These are phyloP conservation scores for Fringilla coelebs DNA, from an alignment of 2,797 vertebrate species.

Conservation along the genomic window DNA sequence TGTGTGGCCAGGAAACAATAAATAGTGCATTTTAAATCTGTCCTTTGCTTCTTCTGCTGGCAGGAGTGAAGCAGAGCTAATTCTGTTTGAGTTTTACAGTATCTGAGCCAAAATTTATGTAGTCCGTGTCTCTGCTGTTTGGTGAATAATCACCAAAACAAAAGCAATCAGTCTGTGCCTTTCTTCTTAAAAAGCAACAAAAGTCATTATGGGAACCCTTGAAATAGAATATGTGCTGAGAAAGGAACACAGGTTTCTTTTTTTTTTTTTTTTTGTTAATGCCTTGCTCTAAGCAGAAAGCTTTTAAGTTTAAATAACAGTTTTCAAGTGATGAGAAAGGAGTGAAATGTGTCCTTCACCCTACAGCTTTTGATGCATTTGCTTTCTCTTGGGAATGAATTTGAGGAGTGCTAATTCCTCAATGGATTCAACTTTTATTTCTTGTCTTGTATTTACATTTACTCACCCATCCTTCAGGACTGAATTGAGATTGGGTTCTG, in stretches of 20 bases:
- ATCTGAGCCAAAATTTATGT: background rate
- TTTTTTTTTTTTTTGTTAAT: background rate
- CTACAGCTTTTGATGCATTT: background rate
- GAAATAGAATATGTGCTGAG: background rate
- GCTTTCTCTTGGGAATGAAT: background rate
- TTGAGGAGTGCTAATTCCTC: background rate
- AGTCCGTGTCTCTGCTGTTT: background rate
- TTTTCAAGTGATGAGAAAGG: background rate
- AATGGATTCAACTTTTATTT: background rate
- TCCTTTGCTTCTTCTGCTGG: background rate
- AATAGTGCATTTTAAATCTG: background rate
- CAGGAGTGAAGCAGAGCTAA: background rate
- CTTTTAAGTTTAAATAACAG: background rate
- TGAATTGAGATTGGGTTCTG: background rate
- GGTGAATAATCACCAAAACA: background rate
- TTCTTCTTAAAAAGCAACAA: background rate
- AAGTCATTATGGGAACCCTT: background rate
- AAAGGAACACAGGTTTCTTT: background rate
- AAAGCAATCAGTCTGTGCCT: background rate
- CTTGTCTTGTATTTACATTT: background rate
- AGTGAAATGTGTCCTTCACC: background rate
- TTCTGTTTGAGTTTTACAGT: background rate
- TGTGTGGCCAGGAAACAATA: accelerated
- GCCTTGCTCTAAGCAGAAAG: background rate
- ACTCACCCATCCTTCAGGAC: background rate